phyloP scores from a whole-genome alignment of 2,797 vertebrate species.

The Sebastes ruberrimus region DNA sequence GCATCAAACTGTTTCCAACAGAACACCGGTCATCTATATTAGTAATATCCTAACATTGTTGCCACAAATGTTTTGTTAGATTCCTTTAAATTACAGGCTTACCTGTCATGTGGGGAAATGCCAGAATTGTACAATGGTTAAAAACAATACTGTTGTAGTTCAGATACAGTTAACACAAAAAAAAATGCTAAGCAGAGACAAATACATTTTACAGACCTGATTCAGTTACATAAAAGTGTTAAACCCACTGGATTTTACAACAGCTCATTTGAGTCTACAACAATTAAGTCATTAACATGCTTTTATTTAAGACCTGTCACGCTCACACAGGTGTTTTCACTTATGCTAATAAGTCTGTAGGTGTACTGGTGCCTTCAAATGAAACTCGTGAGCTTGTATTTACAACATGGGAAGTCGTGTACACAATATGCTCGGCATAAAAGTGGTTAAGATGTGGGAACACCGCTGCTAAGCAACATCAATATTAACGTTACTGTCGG shows the following conservation, averaged over 20 bases:
- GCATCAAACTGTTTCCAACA: background rate
- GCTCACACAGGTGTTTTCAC: too few species aligned
- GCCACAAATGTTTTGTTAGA: background rate
- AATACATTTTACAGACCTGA: background rate
- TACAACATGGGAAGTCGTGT: too few species aligned
- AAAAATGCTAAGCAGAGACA: background rate
- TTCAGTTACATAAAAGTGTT: background rate
- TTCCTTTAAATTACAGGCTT: background rate
- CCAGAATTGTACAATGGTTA: too few species aligned
- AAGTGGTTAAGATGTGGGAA: too few species aligned
- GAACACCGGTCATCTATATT: background rate
- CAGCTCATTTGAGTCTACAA: background rate
- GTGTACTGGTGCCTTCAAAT: too few species aligned
- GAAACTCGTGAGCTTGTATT: too few species aligned
- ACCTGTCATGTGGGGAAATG: background rate
- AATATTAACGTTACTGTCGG: too few species aligned
- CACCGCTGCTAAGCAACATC: fast-evolving
- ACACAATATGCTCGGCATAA: too few species aligned
- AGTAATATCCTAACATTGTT: conserved; percentile 22
- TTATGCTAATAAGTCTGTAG: too few species aligned
- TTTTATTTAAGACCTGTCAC: background rate
- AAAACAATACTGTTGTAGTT: background rate
- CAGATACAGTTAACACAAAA: background rate
- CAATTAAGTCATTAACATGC: background rate
- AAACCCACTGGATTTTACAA: background rate